phyloP scores from a whole-genome alignment of 1,140 invertebrate genomes.

The Gryon sp. region DNA sequence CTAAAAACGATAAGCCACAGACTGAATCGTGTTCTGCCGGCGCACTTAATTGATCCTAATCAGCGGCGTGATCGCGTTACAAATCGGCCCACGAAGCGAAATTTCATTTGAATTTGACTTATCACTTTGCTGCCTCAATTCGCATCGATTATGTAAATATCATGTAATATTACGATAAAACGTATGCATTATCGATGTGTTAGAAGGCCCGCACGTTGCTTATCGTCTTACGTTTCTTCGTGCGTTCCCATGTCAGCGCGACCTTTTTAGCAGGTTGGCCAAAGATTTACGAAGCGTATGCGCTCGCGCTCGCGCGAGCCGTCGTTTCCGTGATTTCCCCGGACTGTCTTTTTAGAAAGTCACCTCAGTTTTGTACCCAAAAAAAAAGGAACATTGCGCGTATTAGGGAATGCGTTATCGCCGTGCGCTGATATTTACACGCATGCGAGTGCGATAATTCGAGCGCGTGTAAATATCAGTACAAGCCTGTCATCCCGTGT shows the following conservation, averaged over 20 bases:
- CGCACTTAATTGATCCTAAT: constrained; percentile 49
- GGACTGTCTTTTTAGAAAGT: constrained; percentile 62
- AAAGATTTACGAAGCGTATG: constrained; percentile 58
- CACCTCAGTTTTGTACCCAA: constrained; percentile 56
- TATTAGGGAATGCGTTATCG: constrained; percentile 60
- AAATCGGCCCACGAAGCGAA: constrained; percentile 23
- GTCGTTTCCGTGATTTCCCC: constrained; percentile 63
- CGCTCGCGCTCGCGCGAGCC: constrained; percentile 17
- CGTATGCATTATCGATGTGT: constrained; percentile 23
- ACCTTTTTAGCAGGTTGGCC: constrained; percentile 60
- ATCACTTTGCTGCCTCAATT: constrained; percentile 38
- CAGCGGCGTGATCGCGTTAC: constrained; percentile 29
- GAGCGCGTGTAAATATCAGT: constrained; percentile 11
- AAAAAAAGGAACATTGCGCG: constrained; percentile 52
- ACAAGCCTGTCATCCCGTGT: constrained; percentile 35
- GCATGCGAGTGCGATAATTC: constrained; percentile 55
- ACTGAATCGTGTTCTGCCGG: constrained; percentile 7
- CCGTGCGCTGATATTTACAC: constrained; percentile 57
- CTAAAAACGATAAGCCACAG: constrained; percentile 19
- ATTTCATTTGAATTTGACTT: constrained; percentile 37
- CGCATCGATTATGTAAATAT: constrained; percentile 60
- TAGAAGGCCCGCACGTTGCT: constrained; percentile 15
- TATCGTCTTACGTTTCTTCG: constrained; percentile 55
- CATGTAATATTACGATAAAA: constrained; percentile 48
- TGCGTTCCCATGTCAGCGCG: constrained; percentile 61